These are phyloP conservation scores for Ochropacha duplaris DNA, from an alignment of 2,888 invertebrate genomes.

Conservation along the genomic window DNA sequence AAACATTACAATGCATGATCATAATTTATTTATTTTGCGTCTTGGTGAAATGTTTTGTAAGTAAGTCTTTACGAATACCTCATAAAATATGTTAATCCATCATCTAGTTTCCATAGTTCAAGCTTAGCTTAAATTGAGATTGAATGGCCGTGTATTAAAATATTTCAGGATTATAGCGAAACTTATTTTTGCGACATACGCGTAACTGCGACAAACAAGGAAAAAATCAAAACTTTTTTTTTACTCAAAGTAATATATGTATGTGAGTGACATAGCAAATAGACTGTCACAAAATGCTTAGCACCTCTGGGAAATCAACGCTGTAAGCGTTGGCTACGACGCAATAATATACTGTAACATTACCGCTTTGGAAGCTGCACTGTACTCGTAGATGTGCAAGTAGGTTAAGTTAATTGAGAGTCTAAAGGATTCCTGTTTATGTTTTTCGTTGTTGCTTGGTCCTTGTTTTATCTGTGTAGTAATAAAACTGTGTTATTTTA, in stretches of 20 bases:
- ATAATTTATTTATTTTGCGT: no score
- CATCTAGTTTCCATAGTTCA: no score
- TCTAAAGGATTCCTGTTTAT: not conserved
- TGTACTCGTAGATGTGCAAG: slow-evolving; percentile 16
- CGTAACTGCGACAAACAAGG: not conserved
- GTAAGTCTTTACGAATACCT: no score
- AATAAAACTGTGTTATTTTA: no score
- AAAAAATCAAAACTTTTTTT: slow-evolving; percentile 2
- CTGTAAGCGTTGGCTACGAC: slow-evolving; percentile 24
- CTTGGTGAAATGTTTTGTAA: no score
- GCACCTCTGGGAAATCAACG: slow-evolving; percentile 55
- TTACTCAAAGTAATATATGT: slow-evolving; percentile 18
- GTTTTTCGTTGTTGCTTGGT: not conserved
- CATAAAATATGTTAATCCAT: no score
- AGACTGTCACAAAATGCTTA: slow-evolving; percentile 51
- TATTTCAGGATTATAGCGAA: no score
- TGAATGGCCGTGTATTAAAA: no score
- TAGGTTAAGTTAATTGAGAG: slow-evolving; percentile 15
- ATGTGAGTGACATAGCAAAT: slow-evolving; percentile 33
- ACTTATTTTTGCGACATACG: no score
- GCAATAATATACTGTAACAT: slow-evolving; percentile 36
- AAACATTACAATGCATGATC: no score
- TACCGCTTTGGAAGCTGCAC: slow-evolving; percentile 15
- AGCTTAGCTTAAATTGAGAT: no score
- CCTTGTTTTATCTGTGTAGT: no score